These are phyloP conservation scores for Callinectes sapidus DNA, from an alignment of 2,888 invertebrate genomes.

Conservation along the genomic window DNA sequence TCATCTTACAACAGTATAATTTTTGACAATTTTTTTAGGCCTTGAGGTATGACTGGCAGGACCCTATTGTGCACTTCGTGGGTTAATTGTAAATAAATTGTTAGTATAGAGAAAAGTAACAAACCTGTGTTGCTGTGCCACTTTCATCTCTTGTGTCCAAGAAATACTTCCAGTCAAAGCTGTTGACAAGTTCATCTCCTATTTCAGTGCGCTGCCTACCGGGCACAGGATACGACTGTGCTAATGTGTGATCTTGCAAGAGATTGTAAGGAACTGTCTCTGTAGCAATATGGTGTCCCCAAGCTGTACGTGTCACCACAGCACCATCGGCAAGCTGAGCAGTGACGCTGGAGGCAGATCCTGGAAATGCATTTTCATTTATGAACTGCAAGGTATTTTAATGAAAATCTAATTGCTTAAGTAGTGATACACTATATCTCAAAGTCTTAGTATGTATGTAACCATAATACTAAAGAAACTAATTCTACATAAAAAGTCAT, in stretches of 20 bases:
- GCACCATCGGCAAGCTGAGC: conserved; percentile 82
- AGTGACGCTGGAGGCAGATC: conserved; percentile 72
- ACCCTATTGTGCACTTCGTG: too few species aligned
- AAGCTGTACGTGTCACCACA: conserved; percentile 87
- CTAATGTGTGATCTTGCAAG: conserved; percentile 87
- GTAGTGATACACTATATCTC: too few species aligned
- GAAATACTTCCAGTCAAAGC: conserved; percentile 97
- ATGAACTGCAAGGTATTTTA: not conserved
- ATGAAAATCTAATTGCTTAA: not conserved
- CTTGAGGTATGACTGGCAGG: too few species aligned
- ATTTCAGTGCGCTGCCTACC: conserved; percentile 93
- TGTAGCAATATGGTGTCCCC: conserved; percentile 91
- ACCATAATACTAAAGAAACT: too few species aligned
- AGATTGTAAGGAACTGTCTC: conserved; percentile 94
- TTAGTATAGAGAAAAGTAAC: not conserved
- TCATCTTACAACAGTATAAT: too few species aligned
- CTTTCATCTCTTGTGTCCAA: conserved; percentile 76
- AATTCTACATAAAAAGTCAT: too few species aligned
- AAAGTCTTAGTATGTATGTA: too few species aligned
- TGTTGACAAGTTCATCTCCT: conserved; percentile 91
- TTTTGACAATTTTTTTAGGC: too few species aligned
- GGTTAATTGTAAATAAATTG: not conserved
- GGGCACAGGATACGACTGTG: conserved; percentile 93
- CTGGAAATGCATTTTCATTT: conserved; percentile 45
- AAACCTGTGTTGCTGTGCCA: conserved; percentile 60